These are phyloP conservation scores for Troglohyphantes excavatus DNA, from an alignment of 2,888 invertebrate species.

Conservation along the genomic window DNA sequence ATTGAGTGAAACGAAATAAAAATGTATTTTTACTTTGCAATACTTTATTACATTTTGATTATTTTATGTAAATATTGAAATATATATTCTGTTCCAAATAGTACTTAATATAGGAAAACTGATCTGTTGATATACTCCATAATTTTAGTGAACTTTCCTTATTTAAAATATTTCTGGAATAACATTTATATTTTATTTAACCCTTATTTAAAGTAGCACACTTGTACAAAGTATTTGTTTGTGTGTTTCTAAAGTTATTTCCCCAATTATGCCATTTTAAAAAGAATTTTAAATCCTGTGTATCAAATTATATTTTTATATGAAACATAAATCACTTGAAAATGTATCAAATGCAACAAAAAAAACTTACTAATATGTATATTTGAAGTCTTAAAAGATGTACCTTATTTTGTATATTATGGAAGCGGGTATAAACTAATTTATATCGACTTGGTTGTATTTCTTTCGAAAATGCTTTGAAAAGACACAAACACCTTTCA, in stretches of 20 bases:
- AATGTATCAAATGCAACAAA: not conserved
- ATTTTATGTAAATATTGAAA: not conserved
- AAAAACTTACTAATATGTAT: slow-evolving; percentile 8
- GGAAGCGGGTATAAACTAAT: slow-evolving; percentile 53
- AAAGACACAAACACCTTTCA: not conserved
- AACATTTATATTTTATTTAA: too few species aligned
- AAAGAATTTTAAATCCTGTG: not conserved
- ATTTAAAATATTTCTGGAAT: too few species aligned
- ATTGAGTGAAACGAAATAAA: not conserved
- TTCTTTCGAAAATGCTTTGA: slow-evolving; percentile 8
- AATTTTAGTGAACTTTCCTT: too few species aligned
- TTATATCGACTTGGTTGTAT: not conserved
- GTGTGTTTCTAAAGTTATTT: too few species aligned
- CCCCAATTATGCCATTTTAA: too few species aligned
- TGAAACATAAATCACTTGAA: not conserved
- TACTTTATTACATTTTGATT: not conserved
- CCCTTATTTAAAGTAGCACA: not conserved
- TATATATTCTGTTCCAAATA: too few species aligned
- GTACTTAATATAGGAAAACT: too few species aligned
- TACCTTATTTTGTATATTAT: slow-evolving; percentile 55
- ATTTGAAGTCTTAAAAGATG: slow-evolving; percentile 28
- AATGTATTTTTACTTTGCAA: not conserved
- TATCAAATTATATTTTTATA: not conserved
- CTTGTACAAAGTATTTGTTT: not conserved
- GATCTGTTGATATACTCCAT: too few species aligned